These are phyloP conservation scores for Orthonyx spaldingii DNA, from an alignment of 2,113 vertebrate species.

Conservation along the genomic window DNA sequence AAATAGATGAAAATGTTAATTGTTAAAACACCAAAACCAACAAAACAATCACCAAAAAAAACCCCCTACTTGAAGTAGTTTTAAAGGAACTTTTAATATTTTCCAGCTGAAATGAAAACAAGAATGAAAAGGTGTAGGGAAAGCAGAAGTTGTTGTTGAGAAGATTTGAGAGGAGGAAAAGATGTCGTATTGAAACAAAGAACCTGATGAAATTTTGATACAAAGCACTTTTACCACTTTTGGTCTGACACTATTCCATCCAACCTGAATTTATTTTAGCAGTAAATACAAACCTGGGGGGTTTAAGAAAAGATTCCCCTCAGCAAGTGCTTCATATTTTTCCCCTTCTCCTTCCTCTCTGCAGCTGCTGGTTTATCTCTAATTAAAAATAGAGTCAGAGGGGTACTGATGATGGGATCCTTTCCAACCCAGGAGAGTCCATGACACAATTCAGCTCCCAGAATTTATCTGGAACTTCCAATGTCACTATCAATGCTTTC, in stretches of 20 bases:
- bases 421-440: not conserved
- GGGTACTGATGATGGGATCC: not conserved
- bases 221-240: not conserved
- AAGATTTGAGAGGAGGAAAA: not conserved
- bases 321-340: not conserved
- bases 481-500: not conserved
- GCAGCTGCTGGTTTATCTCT: not conserved
- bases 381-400: not conserved
- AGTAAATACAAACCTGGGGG: not conserved
- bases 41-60: not conserved
- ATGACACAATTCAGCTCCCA: too few species aligned
- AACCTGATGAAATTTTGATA: not conserved
- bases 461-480: not conserved
- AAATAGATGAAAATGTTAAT: not conserved
- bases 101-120: not conserved
- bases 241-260: not conserved
- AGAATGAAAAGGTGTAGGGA: not conserved
- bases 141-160: not conserved
- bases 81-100: not conserved
- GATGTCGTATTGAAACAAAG: not conserved
- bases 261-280: not conserved
- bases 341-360: not conserved
- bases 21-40: not conserved
- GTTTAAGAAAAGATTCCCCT: not conserved
- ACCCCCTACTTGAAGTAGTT: fast-evolving